Conservation (phyloP, 1,140 invertebrate species). For the Apis florea region DNA sequence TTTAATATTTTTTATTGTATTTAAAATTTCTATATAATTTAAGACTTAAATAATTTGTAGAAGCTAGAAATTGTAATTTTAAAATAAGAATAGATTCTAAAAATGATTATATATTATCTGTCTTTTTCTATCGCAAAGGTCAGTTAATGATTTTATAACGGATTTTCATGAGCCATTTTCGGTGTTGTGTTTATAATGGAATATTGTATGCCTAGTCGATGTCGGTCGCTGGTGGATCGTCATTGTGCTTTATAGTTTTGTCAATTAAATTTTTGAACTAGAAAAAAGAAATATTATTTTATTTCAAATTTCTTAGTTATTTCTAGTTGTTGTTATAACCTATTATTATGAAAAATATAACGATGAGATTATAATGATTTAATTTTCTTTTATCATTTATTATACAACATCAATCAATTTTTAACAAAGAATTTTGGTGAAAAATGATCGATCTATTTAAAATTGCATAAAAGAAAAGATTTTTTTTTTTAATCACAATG, state of each 20-base stretch:
- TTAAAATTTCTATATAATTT: not conserved
- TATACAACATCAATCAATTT: not conserved
- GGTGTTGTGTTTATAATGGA: conserved; percentile 24
- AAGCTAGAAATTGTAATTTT: too few relatives aligned
- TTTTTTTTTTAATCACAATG: not conserved
- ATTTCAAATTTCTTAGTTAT: not conserved
- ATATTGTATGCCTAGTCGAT: conserved; percentile 37
- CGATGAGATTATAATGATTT: not conserved
- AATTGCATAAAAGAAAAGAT: not conserved
- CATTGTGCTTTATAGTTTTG: conserved; percentile 22
- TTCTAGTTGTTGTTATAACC: too few relatives aligned
- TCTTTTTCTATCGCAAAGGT: conserved; percentile 34
- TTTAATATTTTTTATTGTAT: not conserved
- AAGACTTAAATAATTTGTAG: not conserved
- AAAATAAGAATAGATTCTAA: not conserved
- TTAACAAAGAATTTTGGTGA: not conserved
- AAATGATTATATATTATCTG: not conserved
- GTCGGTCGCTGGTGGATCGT: conserved; percentile 61
- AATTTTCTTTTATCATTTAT: not conserved
- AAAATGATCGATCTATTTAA: not conserved
- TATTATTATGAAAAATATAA: not conserved
- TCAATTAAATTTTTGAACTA: conserved; percentile 30
- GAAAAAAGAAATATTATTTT: not conserved
- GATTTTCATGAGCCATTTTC: conserved; percentile 37
- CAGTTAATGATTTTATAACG: conserved; percentile 40